phyloP scores from a whole-genome alignment of 2,797 vertebrate genomes.

The Platalea minor region DNA sequence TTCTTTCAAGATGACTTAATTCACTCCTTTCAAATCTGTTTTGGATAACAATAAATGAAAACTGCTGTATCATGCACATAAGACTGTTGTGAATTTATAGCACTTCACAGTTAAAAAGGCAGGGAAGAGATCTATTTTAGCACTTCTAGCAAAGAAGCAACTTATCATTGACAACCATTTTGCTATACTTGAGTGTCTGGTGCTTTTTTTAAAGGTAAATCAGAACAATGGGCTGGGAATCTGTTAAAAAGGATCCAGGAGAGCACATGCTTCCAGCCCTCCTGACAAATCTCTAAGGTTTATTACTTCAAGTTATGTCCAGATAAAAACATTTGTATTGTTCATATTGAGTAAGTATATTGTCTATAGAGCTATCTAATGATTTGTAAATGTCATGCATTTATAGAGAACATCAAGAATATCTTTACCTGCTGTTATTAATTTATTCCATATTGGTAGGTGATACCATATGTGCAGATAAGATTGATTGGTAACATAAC shows the following conservation, averaged over 20 bases:
- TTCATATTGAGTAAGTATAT: not conserved
- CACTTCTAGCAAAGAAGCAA: not conserved
- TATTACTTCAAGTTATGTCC: not conserved
- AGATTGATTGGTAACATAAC: not conserved
- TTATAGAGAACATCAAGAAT: not conserved
- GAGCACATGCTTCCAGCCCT: not conserved
- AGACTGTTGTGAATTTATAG: not conserved
- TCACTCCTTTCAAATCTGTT: not conserved
- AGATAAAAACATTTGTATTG: not conserved
- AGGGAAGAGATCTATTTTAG: not conserved
- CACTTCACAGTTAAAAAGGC: not conserved
- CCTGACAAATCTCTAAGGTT: not conserved
- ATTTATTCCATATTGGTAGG: not conserved
- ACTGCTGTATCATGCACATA: not conserved
- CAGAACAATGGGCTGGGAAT: not conserved
- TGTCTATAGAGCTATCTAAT: not conserved
- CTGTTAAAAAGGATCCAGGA: not conserved
- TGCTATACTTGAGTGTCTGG: not conserved
- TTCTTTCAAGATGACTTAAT: not conserved
- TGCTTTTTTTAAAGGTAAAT: not conserved
- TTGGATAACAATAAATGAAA: not conserved
- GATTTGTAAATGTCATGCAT: not conserved
- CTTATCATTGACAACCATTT: not conserved
- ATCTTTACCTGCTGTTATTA: not conserved
- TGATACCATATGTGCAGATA: not conserved